Conservation (phyloP, 2,797 vertebrate genomes). For the Sebastes taczanowskii region DNA sequence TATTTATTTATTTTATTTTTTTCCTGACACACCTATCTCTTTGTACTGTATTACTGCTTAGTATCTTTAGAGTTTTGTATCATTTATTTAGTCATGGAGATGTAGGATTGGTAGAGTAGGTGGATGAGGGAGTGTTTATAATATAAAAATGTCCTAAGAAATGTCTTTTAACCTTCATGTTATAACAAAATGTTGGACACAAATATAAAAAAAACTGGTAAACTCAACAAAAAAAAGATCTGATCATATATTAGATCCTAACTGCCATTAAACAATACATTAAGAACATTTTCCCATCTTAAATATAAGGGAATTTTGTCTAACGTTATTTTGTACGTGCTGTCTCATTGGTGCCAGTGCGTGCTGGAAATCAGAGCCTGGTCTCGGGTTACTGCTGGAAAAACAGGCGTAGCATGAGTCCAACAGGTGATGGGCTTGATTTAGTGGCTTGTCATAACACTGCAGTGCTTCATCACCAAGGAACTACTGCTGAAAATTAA, state of each 20-base stretch:
- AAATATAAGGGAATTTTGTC: not conserved
- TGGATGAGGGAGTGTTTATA: not conserved
- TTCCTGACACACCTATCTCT: too few relatives aligned
- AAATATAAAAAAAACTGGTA: too few relatives aligned
- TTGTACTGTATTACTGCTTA: not conserved
- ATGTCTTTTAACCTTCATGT: not conserved
- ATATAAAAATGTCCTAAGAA: not conserved
- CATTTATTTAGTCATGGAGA: not conserved
- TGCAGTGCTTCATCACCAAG: conserved; percentile 30
- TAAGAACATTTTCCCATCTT: not conserved
- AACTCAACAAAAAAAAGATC: not conserved
- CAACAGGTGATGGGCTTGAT: conserved; percentile 77
- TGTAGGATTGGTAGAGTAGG: not conserved
- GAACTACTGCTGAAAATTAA: conserved; percentile 73
- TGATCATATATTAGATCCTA: not conserved
- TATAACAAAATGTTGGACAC: too few relatives aligned
- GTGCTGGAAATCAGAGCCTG: conserved; percentile 22
- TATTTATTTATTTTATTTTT: too few relatives aligned
- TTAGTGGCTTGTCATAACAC: conserved; percentile 73
- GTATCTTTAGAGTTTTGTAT: not conserved
- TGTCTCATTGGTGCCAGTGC: conserved; percentile 31
- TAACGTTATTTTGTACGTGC: conserved; percentile 30
- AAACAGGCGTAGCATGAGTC: conserved; percentile 62
- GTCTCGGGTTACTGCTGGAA: conserved; percentile 70
- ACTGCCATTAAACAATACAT: not conserved